phyloP scores from a whole-genome alignment of 2,113 vertebrate genomes.

The Entomyzon cyanotis region DNA sequence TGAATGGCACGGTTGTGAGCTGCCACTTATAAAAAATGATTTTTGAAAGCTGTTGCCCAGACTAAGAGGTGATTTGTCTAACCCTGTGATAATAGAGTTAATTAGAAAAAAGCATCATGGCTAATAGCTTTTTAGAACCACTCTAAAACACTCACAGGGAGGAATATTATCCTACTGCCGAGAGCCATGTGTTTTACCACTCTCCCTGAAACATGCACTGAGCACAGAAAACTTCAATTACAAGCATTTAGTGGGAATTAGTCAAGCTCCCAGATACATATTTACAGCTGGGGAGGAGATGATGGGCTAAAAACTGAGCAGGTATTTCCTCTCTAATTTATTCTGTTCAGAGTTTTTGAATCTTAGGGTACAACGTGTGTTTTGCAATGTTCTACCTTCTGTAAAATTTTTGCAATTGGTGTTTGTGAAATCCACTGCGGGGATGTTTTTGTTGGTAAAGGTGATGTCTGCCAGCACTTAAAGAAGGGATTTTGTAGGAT shows the following conservation, averaged over 20 bases:
- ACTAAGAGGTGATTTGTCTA: slow-evolving; percentile 46
- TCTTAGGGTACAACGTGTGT: accelerated
- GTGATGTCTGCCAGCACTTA: no score
- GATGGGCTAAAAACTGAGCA: background rate
- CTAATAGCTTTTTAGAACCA: slow-evolving; percentile 61
- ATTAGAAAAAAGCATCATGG: slow-evolving; percentile 59
- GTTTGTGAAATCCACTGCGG: background rate
- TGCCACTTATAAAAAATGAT: slow-evolving; percentile 47
- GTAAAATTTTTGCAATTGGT: background rate
- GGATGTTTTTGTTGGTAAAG: background rate
- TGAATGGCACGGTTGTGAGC: slow-evolving; percentile 52
- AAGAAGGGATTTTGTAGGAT: background rate
- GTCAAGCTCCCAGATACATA: background rate
- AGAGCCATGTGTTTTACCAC: slow-evolving; percentile 46
- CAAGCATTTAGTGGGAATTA: background rate
- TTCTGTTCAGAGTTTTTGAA: accelerated
- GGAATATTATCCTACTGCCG: slow-evolving; percentile 41
- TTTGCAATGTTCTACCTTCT: background rate
- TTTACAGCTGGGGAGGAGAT: background rate
- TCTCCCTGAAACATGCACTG: slow-evolving; percentile 8
- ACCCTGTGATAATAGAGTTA: slow-evolving; percentile 50
- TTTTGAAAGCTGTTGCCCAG: slow-evolving; percentile 55
- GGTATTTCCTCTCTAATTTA: background rate
- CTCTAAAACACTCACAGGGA: slow-evolving; percentile 54
- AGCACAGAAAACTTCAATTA: slow-evolving; percentile 42